Conservation (phyloP, 64 coral and sea anemone genomes). For the Pocillopora verrucosa region DNA sequence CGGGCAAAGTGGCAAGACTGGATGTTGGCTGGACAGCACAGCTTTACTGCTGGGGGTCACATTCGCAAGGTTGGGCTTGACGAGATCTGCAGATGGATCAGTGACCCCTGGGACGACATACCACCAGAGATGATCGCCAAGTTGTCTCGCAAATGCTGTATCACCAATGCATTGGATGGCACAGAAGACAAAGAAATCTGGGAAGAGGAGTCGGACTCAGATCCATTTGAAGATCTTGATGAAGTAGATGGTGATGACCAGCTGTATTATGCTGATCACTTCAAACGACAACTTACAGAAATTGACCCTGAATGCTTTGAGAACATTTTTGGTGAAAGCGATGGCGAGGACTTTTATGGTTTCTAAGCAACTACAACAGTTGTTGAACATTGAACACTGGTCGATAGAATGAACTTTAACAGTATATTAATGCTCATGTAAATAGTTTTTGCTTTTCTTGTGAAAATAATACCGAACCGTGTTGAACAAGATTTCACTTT, state of each 20-base stretch:
- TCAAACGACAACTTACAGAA: background rate
- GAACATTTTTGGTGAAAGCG: background rate
- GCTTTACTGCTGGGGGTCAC: slow-evolving; percentile 19
- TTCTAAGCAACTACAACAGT: background rate
- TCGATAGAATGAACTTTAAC: too few species aligned
- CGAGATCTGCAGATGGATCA: background rate
- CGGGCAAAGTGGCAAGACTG: slow-evolving; percentile 27
- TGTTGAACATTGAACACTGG: too few species aligned
- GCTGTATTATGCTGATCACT: background rate
- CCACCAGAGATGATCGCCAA: slow-evolving; percentile 22
- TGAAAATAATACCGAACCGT: too few species aligned
- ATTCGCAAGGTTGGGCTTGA: slow-evolving; percentile 5
- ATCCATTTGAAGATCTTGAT: slow-evolving; percentile 7
- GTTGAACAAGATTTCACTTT: too few species aligned
- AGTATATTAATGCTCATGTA: too few species aligned
- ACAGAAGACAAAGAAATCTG: slow-evolving; percentile 35
- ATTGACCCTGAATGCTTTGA: slow-evolving; percentile 17
- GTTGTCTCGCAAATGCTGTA: slow-evolving; percentile 41
- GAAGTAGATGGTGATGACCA: slow-evolving; percentile 21
- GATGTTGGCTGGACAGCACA: slow-evolving; percentile 31
- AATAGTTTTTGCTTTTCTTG: too few species aligned
- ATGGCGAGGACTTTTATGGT: slow-evolving; percentile 35
- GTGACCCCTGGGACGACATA: slow-evolving; percentile 25
- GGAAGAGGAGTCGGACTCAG: background rate
- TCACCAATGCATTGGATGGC: slow-evolving; percentile 46